Conservation (phyloP, 2,113 vertebrate species). For the Pseudopipra pipra region DNA sequence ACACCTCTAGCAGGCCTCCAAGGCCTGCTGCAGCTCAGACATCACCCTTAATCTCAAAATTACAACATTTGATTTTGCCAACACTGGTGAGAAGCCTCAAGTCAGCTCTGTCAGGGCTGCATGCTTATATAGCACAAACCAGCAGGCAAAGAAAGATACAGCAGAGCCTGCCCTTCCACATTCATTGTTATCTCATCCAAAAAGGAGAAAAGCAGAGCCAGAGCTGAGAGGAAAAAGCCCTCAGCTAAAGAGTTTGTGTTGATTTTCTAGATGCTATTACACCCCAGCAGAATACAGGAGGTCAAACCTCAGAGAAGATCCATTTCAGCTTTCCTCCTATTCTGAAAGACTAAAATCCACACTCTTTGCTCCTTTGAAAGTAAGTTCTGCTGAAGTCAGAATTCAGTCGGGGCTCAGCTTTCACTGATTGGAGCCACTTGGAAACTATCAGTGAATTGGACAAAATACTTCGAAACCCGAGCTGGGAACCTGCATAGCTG, state of each 20-base stretch:
- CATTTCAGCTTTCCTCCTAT: background rate
- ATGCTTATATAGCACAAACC: background rate
- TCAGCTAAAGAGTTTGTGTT: background rate
- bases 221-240: background rate
- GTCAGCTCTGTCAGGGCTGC: background rate
- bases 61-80: background rate
- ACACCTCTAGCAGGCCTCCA: background rate
- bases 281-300: background rate
- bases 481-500: background rate
- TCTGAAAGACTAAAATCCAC: background rate
- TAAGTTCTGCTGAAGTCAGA: background rate
- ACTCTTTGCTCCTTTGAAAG: background rate
- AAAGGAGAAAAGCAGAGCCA: background rate
- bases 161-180: constrained; percentile 33
- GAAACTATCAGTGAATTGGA: background rate
- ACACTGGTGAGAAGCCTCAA: background rate
- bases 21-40: background rate
- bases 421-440: background rate
- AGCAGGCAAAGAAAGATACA: background rate
- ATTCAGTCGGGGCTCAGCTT: background rate
- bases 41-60: background rate
- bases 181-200: background rate
- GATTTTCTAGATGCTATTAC: constrained; percentile 18
- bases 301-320: background rate
- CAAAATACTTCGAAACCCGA: background rate